Conservation (phyloP, 2,113 vertebrate genomes). For the Leptosomus discolor region DNA sequence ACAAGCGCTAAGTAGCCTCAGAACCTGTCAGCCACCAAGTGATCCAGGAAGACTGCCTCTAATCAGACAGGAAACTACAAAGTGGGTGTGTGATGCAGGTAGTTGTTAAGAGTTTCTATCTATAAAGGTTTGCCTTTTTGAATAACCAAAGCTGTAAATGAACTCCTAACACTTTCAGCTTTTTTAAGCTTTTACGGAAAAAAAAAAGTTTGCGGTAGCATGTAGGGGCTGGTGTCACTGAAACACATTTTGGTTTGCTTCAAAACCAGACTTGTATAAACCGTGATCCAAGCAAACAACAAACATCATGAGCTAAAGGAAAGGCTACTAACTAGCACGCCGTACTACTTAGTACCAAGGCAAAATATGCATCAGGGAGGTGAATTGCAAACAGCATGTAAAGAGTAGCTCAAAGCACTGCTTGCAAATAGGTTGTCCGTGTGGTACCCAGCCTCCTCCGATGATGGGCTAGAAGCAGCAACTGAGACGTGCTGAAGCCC, state of each 20-base stretch:
- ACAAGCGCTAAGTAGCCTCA: neutral
- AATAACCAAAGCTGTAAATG: neutral
- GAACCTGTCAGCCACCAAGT: neutral
- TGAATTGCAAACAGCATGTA: accelerated
- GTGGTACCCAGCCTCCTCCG: neutral
- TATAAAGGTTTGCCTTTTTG: neutral
- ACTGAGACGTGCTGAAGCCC: accelerated
- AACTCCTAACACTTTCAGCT: neutral
- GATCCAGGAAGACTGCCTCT: neutral
- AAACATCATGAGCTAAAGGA: neutral
- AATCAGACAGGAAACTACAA: neutral
- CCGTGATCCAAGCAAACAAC: neutral
- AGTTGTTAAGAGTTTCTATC: neutral
- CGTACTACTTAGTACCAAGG: neutral
- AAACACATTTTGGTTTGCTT: neutral
- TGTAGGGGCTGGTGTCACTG: neutral
- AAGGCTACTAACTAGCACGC: neutral
- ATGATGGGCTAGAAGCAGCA: neutral
- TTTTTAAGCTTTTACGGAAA: neutral
- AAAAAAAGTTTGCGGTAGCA: neutral
- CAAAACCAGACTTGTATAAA: neutral
- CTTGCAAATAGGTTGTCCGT: accelerated
- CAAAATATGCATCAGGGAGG: neutral
- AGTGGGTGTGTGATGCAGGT: no score
- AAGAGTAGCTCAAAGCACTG: neutral